Percentiles rank a stretch among this genome's conserved stretches.
These are phyloP conservation scores for Nasonia giraulti DNA, from an alignment of 1,140 invertebrate genomes.

Conservation along the genomic window DNA sequence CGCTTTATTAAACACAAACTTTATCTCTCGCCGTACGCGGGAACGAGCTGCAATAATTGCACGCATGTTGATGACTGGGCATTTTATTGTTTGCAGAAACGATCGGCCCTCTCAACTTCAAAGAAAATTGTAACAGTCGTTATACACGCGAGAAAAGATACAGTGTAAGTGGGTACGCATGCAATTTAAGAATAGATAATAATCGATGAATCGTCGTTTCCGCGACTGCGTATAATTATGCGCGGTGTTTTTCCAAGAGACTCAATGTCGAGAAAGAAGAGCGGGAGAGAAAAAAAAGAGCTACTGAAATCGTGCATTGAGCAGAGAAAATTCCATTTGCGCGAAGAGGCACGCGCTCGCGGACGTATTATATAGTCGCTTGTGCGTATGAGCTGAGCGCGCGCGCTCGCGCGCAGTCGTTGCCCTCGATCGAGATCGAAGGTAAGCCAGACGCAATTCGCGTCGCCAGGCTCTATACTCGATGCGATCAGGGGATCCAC, in stretches of 20 bases:
- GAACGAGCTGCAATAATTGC: too few relatives aligned
- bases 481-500: not conserved
- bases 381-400: not conserved
- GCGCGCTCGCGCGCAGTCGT: slow-evolving; percentile 40
- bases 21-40: not conserved
- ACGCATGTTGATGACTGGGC: not conserved
- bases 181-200: too few relatives aligned
- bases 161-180: too few relatives aligned
- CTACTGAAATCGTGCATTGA: slow-evolving; percentile 23
- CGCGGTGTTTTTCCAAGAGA: slow-evolving; percentile 35
- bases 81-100: too few relatives aligned
- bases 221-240: not conserved
- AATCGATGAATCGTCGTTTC: not conserved
- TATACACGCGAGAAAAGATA: too few relatives aligned
- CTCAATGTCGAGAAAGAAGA: not conserved
- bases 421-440: slow-evolving; percentile 55
- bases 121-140: too few relatives aligned
- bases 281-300: slow-evolving; percentile 7
- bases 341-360: slow-evolving; percentile 21
- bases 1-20: not conserved
- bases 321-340: slow-evolving; percentile 40
- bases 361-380: not conserved
- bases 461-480: not conserved
- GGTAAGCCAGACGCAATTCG: slow-evolving; percentile 52
- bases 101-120: too few relatives aligned